Evolutionary conservation across 2,797 vertebrate species (phyloP).

Genomic region (Myotis vivesi): DNA sequence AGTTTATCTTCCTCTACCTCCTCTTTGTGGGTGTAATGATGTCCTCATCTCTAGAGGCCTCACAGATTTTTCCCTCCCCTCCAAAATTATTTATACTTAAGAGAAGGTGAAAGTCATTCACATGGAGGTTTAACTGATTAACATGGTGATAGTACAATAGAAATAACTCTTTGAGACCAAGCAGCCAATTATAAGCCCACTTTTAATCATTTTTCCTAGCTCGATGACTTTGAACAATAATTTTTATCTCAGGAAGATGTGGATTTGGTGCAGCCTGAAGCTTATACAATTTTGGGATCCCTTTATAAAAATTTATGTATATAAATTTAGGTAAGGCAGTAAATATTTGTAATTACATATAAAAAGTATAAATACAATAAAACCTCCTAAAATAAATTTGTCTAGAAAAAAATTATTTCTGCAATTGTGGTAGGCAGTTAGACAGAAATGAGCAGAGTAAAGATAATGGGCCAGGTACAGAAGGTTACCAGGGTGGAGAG

Average conservation of each 20-base stretch:
- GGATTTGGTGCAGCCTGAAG: background rate
- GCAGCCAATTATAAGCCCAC: background rate
- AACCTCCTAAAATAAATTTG: background rate
- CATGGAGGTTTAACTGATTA: conserved; percentile 35
- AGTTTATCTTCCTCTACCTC: background rate
- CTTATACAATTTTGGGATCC: background rate
- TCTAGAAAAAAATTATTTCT: background rate
- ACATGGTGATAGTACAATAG: background rate
- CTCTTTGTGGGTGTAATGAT: background rate
- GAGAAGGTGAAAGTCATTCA: conserved; percentile 47
- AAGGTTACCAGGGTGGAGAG: background rate
- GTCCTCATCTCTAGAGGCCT: background rate
- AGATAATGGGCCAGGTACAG: background rate
- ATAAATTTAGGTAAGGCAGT: background rate
- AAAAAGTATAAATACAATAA: background rate
- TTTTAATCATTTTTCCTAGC: conserved; percentile 32
- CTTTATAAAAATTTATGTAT: background rate
- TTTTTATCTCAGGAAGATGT: conserved; percentile 7
- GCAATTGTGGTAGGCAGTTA: background rate
- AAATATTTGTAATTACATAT: background rate
- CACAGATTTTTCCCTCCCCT: background rate
- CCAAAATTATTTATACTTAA: conserved; percentile 32
- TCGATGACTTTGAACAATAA: conserved; percentile 45
- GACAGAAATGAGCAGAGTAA: background rate
- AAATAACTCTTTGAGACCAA: conserved; percentile 10